Base-by-base conservation (phyloP, 1,140 invertebrate genomes). In the Calycopis cecrops region DNA sequence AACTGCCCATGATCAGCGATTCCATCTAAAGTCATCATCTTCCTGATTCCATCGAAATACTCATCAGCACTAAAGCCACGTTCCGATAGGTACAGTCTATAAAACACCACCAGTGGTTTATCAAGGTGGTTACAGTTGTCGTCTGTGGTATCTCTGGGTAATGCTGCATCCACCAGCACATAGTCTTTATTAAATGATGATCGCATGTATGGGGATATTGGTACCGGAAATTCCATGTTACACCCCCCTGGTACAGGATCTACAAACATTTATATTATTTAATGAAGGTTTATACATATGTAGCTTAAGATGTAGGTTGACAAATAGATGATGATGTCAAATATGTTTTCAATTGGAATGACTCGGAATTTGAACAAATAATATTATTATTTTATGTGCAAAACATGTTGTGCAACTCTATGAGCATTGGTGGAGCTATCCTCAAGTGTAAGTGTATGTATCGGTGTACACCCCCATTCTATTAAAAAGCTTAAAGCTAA, bases 231-330 rank as follows among this genome's bases (percentile, higher is more conserved):
- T 67, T 93, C 91, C 88, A 94, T 90, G 62, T 93, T 94, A 69
- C 94, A 95, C 33, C 93, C 94, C 57, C 94, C 94, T 40, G 94
- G 94, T 65, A 94, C 85, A 4, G 94, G 94, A 71, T 91, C 94
- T 94, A 77, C 55, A 76, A 77, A 65, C 1, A 34, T 3, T 28
- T 28, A 28, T 3, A 28, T 3, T 28, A 28, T 2, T 3, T 28
- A 28, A 6, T 3, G 21, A 28, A 28, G 6, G 21, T 28, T 6
- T 28, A 28, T n/a, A n/a, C n/a, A n/a, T n/a, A n/a, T n/a, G n/a
- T n/a, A n/a, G n/a, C n/a, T n/a, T n/a, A n/a, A n/a, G n/a, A n/a
- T n/a, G n/a, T n/a, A n/a, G n/a, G n/a, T n/a, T n/a, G n/a, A n/a
- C n/a, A n/a, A n/a, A n/a, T n/a, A n/a, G n/a, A n/a, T n/a, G n/a